Percentiles rank a stretch among this genome's conserved stretches.
phyloP scores from a whole-genome alignment of 2,797 vertebrate genomes.

The Enteromius radiatus region DNA sequence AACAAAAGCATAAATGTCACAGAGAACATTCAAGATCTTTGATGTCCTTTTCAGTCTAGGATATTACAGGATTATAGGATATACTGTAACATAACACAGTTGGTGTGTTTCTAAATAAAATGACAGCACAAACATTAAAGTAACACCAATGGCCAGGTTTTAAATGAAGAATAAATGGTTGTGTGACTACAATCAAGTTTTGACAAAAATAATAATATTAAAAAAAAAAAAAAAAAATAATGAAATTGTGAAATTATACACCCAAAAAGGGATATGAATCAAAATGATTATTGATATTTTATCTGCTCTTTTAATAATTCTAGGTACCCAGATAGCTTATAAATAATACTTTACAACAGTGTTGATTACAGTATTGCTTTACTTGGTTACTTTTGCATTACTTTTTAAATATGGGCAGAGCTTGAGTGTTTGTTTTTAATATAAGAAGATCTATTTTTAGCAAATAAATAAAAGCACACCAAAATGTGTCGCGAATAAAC shows the following conservation, averaged over 20 bases:
- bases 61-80: too few relatives aligned
- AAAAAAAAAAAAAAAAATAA: too few relatives aligned
- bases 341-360: background rate
- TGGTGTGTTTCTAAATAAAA: background rate
- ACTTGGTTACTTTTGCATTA: too few relatives aligned
- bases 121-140: background rate
- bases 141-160: background rate
- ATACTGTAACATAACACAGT: too few relatives aligned
- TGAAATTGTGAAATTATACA: too few relatives aligned
- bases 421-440: too few relatives aligned
- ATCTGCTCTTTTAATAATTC: background rate
- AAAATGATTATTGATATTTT: background rate
- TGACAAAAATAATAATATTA: too few relatives aligned
- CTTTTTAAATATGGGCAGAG: too few relatives aligned
- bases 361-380: too few relatives aligned
- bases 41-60: slow-evolving; percentile 5
- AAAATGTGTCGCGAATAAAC: too few relatives aligned
- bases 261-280: background rate
- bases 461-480: too few relatives aligned
- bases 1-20: slow-evolving; percentile 22
- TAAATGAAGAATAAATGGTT: background rate
- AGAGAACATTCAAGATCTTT: slow-evolving; percentile 35
- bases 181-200: background rate
- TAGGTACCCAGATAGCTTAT: background rate
- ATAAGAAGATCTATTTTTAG: too few relatives aligned